Percentiles rank a stretch among this genome's conserved stretches.
Evolutionary conservation across 2,888 invertebrate genomes (phyloP).

Genomic region (Marronus borbonicus): DNA sequence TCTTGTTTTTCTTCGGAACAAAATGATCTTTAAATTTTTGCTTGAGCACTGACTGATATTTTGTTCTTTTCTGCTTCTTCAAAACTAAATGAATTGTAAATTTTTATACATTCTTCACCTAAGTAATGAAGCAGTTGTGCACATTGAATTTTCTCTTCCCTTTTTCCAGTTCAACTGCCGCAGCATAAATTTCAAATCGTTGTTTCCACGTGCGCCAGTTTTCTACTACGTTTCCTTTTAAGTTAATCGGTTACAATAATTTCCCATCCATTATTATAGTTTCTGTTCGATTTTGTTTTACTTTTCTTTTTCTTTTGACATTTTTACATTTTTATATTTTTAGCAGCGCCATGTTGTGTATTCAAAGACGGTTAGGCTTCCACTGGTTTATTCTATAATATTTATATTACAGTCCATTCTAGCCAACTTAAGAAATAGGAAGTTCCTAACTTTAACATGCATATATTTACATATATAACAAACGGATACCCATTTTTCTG

Average conservation of each 20-base stretch:
- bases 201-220: neutral
- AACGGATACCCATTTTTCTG: too few species aligned
- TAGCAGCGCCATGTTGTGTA: neutral
- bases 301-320: neutral
- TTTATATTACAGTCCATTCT: too few species aligned
- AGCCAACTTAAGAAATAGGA: too few species aligned
- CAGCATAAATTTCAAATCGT: too few species aligned
- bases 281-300: too few species aligned
- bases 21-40: conserved; percentile 19
- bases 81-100: neutral
- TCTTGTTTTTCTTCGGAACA: conserved; percentile 34
- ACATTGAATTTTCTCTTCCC: neutral
- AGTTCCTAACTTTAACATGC: too few species aligned
- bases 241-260: neutral
- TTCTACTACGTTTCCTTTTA: neutral
- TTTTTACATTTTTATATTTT: neutral
- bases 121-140: neutral
- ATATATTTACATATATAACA: too few species aligned
- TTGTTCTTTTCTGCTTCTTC: conserved; percentile 30
- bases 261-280: neutral
- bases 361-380: neutral
- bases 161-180: too few species aligned
- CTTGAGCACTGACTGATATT: conserved; percentile 6
- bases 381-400: too few species aligned
- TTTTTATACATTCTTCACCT: neutral